These are phyloP conservation scores for Leptoteleia sp. DNA, from an alignment of 1,140 invertebrate species.

Conservation along the genomic window DNA sequence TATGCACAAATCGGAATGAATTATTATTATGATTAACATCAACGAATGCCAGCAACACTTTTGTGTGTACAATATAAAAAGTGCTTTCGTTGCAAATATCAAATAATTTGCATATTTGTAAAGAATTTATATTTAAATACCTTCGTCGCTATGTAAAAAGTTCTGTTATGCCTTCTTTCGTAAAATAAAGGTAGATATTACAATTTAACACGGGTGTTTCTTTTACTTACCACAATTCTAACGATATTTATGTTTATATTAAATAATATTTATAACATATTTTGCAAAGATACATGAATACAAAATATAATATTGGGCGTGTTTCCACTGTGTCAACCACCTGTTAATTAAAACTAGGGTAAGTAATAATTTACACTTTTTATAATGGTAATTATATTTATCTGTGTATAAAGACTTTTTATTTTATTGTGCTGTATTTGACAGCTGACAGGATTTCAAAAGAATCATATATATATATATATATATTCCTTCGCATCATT, in stretches of 20 bases:
- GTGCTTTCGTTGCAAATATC: conserved; percentile 17
- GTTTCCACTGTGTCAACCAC: neutral
- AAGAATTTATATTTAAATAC: conserved; percentile 45
- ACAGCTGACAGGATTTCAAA: no score
- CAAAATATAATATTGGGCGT: no score
- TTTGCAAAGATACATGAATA: neutral
- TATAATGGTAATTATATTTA: no score
- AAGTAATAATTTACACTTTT: neutral
- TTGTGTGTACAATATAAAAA: conserved; percentile 33
- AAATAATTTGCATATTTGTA: conserved; percentile 29
- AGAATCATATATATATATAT: no score
- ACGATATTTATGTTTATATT: neutral
- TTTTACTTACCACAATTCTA: no score
- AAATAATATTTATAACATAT: neutral
- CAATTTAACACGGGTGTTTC: conserved; percentile 13
- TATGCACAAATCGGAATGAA: conserved; percentile 37
- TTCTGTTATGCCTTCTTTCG: conserved; percentile 74
- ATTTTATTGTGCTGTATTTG: no score
- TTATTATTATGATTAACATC: conserved; percentile 17
- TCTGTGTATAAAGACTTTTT: no score
- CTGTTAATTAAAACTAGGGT: neutral
- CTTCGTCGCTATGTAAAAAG: conserved; percentile 59
- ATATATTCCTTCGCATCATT: conserved; percentile 9
- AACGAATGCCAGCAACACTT: conserved; percentile 19
- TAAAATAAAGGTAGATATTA: conserved; percentile 73